Evolutionary conservation across 2,888 invertebrate genomes (phyloP), one percentile per base, ranked within the genome.

Genomic region (Isotomurus palustris): DNA sequence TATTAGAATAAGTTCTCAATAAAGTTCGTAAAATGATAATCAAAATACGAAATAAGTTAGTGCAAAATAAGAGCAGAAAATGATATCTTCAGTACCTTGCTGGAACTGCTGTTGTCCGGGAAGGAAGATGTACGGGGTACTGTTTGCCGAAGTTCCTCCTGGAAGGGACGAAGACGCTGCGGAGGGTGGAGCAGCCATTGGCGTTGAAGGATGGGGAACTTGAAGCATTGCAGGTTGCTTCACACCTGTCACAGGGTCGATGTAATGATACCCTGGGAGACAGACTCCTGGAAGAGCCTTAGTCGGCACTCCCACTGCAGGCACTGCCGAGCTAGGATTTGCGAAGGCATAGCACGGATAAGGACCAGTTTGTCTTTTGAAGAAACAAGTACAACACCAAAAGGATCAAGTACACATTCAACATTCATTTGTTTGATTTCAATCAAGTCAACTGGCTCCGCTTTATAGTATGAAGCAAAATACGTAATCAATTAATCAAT

Each of bases 51-150:
- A n/a, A n/a, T n/a, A n/a, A n/a, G n/a, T n/a, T n/a, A n/a, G n/a
- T n/a, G 19, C 43, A 43, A 22, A 28, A 25, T 24, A 10, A 32
- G 48, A 25, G 10, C 19, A 27, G 19, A 21, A 19, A 36, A 22
- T 40, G 21, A 21, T 44, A 51, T 28, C 27, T 27, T 35, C 40
- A 52, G 54, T 61, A 70, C 70, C 62, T 60, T 65, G 70, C 41
- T 65, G 67, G 50, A 60, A 63, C 10, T 49, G 56, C 21, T 56
- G 62, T 32, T 54, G 63, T 21, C 53, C 53, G 10, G 59, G 53
- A 21, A 62, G 27, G 36, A 59, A 40, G 36, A 55, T 43, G 12
- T 51, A 25, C 5, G 48, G 28, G 8, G 47, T 29, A 19, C 53
- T 35, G 27, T n/a, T n/a, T n/a, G n/a, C n/a, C n/a, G n/a, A n/a